Conservation (phyloP, 2,113 vertebrate species). For the Ptilorrhoa leucosticta region DNA sequence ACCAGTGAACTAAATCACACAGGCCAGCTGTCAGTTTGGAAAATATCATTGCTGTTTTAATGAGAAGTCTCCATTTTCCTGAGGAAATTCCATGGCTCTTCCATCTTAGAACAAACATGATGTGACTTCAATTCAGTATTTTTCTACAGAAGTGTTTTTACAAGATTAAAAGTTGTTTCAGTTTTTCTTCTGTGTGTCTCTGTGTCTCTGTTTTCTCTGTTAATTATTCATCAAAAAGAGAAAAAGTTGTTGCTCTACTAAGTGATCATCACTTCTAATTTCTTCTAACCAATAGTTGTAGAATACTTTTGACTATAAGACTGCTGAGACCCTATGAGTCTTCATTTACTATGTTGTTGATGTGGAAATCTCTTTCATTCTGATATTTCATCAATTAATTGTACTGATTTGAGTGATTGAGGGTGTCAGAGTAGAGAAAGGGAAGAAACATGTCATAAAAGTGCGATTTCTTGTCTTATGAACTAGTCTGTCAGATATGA, state of each 20-base stretch:
- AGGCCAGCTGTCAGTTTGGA: neutral
- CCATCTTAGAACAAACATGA: neutral
- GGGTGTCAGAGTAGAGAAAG: neutral
- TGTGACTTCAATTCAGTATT: neutral
- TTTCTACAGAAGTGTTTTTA: neutral
- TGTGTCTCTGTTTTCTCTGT: neutral
- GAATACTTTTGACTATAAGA: neutral
- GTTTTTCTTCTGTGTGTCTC: neutral
- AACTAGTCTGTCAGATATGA: neutral
- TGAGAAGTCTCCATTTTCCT: neutral
- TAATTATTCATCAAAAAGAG: constrained; percentile 5
- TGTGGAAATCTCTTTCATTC: neutral
- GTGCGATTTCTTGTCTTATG: neutral
- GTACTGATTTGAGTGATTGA: neutral
- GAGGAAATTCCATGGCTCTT: neutral
- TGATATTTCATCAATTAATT: neutral
- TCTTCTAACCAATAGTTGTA: neutral
- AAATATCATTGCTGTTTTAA: neutral
- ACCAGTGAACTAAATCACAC: neutral
- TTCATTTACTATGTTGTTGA: neutral
- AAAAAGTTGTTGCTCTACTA: neutral
- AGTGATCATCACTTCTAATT: neutral
- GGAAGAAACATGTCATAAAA: neutral
- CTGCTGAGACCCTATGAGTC: neutral
- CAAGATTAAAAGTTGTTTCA: neutral